These are phyloP conservation scores for Pollimyrus isidori DNA, from an alignment of 2,113 vertebrate species.

Conservation along the genomic window DNA sequence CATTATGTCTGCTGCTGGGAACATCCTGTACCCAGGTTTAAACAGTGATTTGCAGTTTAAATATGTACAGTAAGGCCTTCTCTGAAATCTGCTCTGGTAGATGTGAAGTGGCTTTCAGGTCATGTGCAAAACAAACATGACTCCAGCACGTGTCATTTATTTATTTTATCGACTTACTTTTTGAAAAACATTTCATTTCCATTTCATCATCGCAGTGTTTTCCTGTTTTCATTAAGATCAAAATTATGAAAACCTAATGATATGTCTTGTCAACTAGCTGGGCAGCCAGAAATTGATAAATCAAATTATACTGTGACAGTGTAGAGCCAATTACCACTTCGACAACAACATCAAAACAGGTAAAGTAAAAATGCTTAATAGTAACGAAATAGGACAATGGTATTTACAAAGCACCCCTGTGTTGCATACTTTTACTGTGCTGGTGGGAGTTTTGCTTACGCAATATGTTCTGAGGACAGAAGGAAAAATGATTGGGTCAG, in stretches of 20 bases:
- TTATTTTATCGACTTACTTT: neutral
- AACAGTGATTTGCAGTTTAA: neutral
- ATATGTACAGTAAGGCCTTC: neutral
- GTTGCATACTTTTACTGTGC: neutral
- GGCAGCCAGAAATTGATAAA: neutral
- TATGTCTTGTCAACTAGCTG: neutral
- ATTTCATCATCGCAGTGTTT: neutral
- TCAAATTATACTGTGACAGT: neutral
- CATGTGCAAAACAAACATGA: neutral
- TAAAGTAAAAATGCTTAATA: neutral
- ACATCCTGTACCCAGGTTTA: neutral
- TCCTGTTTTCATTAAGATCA: neutral
- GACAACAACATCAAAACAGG: neutral
- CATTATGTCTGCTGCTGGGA: neutral
- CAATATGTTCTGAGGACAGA: no score
- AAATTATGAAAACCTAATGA: neutral
- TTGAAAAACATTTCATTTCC: conserved; percentile 2
- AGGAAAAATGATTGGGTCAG: no score
- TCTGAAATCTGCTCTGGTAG: neutral
- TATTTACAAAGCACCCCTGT: neutral
- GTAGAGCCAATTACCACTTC: neutral
- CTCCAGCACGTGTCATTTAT: neutral
- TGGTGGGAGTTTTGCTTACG: no score
- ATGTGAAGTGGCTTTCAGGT: neutral
- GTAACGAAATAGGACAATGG: neutral